Conservation (phyloP, 2,797 vertebrate species). For the Smutsia gigantea region DNA sequence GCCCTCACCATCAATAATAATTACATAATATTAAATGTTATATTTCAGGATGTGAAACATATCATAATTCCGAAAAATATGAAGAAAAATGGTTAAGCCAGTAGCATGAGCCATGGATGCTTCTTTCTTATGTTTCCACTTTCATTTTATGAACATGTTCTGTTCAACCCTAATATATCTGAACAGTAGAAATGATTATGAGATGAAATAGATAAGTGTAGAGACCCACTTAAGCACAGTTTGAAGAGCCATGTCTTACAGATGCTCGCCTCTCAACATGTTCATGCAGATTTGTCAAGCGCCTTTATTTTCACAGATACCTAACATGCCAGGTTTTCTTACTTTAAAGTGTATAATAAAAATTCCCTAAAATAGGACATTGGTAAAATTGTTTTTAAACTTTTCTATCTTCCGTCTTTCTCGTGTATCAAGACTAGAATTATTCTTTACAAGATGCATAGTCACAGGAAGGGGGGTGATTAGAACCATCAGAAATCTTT, state of each 20-base stretch:
- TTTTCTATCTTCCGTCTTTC: neutral
- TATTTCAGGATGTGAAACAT: constrained; percentile 4
- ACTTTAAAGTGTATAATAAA: neutral
- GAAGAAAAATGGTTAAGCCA: constrained; percentile 26
- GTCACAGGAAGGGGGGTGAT: neutral
- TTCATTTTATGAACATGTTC: neutral
- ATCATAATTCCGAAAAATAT: neutral
- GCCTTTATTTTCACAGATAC: neutral
- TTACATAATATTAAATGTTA: constrained; percentile 20
- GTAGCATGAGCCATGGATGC: neutral
- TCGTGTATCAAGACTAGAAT: neutral
- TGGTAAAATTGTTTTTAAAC: neutral
- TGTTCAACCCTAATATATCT: neutral
- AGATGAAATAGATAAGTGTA: neutral
- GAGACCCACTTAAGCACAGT: neutral
- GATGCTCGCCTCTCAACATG: neutral
- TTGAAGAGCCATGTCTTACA: neutral
- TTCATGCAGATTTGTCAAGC: neutral
- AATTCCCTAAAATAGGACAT: neutral
- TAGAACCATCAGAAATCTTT: neutral
- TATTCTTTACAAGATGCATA: neutral
- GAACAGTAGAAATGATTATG: neutral
- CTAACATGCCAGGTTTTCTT: neutral
- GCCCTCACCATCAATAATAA: neutral
- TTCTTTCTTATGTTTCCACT: constrained; percentile 1